phyloP scores from a whole-genome alignment of 2,113 vertebrate genomes.

The Seriola rivoliana region DNA sequence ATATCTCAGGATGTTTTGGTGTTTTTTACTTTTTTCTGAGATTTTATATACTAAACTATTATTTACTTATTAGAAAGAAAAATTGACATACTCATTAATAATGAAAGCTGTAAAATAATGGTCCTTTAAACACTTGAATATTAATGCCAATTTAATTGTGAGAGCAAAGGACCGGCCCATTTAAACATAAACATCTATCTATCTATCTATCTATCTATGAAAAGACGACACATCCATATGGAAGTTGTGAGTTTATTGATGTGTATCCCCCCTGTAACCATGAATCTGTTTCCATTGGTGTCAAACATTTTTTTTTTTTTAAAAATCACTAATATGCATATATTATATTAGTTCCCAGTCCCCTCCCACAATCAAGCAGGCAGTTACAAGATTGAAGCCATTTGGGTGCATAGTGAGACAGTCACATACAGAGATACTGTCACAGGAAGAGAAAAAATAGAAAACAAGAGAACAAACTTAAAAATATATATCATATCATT shows the following conservation, averaged over 20 bases:
- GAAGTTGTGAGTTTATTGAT: conserved; percentile 99
- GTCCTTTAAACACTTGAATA: too few relatives aligned
- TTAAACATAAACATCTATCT: neutral
- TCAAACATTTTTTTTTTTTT: conserved; percentile 65
- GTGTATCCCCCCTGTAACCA: conserved; percentile 91
- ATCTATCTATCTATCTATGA: neutral
- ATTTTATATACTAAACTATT: neutral
- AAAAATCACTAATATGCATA: conserved; percentile 78
- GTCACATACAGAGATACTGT: conserved; percentile 86
- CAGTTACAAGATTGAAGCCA: conserved; percentile 88
- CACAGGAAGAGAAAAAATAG: conserved; percentile 87
- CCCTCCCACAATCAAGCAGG: conserved; percentile 88
- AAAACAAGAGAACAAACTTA: conserved; percentile 81
- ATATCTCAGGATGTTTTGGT: too few relatives aligned
- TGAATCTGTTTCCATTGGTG: conserved; percentile 75
- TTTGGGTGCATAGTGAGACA: conserved; percentile 97
- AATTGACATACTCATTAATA: neutral
- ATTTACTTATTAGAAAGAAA: too few relatives aligned
- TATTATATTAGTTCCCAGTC: conserved; percentile 75
- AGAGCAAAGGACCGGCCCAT: too few relatives aligned
- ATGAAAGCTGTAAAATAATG: neutral
- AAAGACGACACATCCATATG: conserved; percentile 69
- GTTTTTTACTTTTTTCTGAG: neutral
- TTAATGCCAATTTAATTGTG: too few relatives aligned
- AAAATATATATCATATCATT: conserved; percentile 83